phyloP scores from a whole-genome alignment of 2,888 invertebrate species.

The Nebria salina region DNA sequence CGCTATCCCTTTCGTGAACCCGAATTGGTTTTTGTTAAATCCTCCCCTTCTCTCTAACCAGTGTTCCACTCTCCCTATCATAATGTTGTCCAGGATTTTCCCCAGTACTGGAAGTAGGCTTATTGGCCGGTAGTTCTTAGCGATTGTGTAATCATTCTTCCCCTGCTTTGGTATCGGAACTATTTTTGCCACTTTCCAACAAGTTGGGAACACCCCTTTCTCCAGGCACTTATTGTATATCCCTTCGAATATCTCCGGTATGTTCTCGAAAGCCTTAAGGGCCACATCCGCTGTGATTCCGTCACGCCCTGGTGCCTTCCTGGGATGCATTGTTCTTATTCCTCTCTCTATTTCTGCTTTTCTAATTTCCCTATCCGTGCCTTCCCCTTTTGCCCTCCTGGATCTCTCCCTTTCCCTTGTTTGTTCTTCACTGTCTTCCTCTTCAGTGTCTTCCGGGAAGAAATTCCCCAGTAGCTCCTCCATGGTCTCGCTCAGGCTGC shows the following conservation, averaged over 20 bases:
- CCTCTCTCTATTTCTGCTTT: neutral
- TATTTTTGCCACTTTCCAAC: no score
- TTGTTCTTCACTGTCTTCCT: neutral
- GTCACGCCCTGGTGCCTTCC: conserved; percentile 39
- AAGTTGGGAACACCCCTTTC: no score
- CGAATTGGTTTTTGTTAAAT: no score
- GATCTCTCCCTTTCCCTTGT: neutral
- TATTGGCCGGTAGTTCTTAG: no score
- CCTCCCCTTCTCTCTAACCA: no score
- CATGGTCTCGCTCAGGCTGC: conserved; percentile 22
- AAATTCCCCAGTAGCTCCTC: conserved; percentile 8
- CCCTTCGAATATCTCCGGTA: neutral
- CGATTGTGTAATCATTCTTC: no score
- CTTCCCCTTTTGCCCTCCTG: no score
- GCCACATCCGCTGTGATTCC: conserved; percentile 35
- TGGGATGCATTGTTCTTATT: neutral
- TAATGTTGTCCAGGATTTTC: neutral
- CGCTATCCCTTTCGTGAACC: no score
- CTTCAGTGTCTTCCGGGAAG: neutral
- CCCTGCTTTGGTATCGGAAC: no score
- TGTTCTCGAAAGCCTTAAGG: neutral
- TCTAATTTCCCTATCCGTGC: no score
- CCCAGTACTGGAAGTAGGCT: neutral
- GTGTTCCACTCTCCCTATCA: neutral
- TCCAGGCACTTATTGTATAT: no score